Evolutionary conservation across 1,140 invertebrate genomes (phyloP).

Genomic region (Cydia strobilella): DNA sequence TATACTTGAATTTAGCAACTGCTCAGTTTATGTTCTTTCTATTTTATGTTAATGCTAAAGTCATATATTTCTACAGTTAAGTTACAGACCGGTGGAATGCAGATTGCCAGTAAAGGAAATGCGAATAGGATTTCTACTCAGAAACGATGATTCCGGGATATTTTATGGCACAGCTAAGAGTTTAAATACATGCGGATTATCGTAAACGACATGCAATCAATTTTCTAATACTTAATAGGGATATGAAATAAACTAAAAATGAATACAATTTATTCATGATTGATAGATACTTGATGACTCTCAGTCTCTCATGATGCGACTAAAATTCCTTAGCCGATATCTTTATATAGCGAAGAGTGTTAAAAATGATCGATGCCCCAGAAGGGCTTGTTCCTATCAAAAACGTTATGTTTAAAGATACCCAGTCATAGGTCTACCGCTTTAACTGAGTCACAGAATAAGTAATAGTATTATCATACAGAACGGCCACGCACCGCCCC

Average conservation of each 20-base stretch:
- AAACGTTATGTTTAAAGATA: neutral
- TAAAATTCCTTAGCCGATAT: too few species aligned
- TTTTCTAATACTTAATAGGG: neutral
- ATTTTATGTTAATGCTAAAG: constrained; percentile 17
- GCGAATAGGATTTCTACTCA: neutral
- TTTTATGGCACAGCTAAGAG: constrained; percentile 1
- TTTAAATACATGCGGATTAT: neutral
- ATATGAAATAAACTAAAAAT: neutral
- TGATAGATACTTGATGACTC: too few species aligned
- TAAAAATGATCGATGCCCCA: too few species aligned
- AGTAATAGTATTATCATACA: too few species aligned
- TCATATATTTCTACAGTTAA: constrained; percentile 6
- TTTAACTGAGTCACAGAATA: too few species aligned
- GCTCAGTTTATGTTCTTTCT: constrained; percentile 6
- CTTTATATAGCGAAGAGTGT: too few species aligned
- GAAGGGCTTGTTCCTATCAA: too few species aligned
- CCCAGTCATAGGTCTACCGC: too few species aligned
- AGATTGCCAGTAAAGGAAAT: constrained; percentile 5
- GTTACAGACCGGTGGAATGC: neutral
- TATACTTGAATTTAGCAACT: constrained; percentile 8
- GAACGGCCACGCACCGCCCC: too few species aligned
- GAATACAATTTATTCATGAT: too few species aligned
- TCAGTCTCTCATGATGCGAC: too few species aligned
- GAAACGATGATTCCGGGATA: constrained; percentile 14
- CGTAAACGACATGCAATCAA: neutral